A percentile compares a stretch with the other conserved stretches of the same genome.
Conservation (phyloP, 2,797 vertebrate genomes). For the Sebastes goodei region DNA sequence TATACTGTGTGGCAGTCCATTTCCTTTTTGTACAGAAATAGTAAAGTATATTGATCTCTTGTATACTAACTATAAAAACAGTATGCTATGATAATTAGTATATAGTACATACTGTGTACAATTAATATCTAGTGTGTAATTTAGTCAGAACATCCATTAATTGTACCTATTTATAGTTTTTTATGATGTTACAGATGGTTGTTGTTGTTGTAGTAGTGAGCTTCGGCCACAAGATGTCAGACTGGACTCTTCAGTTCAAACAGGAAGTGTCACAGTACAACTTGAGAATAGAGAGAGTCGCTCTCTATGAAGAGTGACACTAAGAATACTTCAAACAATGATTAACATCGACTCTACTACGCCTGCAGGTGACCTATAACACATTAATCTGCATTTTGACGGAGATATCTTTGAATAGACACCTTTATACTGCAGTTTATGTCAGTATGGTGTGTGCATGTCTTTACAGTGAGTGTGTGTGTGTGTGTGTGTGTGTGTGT, state of each 20-base stretch:
- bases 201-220: conserved; percentile 61
- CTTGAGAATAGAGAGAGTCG: background rate
- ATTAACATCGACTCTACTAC: background rate
- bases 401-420: background rate
- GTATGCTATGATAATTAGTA: background rate
- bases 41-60: background rate
- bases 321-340: background rate
- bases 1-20: no score
- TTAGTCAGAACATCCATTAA: background rate
- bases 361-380: background rate
- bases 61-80: background rate
- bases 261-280: background rate
- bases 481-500: background rate
- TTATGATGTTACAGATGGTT: background rate
- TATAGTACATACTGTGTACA: background rate
- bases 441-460: background rate
- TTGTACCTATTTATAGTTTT: background rate
- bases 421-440: background rate
- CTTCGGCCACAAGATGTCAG: conserved; percentile 72
- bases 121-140: background rate
- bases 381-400: background rate
- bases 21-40: no score
- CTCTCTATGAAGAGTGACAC: background rate
- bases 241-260: conserved; percentile 10
- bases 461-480: background rate